Conservation (phyloP, 2,888 invertebrate genomes). For the Callinectes sapidus region DNA sequence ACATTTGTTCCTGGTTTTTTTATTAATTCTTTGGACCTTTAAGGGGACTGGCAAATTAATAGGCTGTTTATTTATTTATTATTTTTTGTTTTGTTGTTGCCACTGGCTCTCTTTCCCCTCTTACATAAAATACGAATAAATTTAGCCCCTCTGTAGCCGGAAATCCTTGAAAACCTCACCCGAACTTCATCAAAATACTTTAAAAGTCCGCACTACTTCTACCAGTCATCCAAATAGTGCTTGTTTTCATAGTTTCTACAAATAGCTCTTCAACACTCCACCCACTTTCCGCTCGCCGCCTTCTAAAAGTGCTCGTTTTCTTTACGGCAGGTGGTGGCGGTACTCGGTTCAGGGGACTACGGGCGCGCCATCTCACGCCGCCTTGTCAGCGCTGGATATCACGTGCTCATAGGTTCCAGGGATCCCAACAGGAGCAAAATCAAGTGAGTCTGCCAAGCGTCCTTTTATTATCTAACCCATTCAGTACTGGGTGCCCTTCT, state of each 20-base stretch:
- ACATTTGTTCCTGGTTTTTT: no score
- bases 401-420: slow-evolving; percentile 71
- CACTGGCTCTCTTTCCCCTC: no score
- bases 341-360: slow-evolving; percentile 72
- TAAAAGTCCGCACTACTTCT: neutral
- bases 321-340: slow-evolving; percentile 58
- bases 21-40: no score
- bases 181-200: neutral
- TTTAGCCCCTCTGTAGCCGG: no score
- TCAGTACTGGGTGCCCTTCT: no score
- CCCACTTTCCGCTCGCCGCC: neutral
- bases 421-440: slow-evolving; percentile 69
- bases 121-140: no score
- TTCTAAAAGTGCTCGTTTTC: neutral
- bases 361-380: slow-evolving; percentile 70
- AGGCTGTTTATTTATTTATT: no score
- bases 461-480: neutral
- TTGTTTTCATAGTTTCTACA: no score
- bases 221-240: neutral
- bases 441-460: slow-evolving; percentile 57
- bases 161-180: no score
- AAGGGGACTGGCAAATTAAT: no score
- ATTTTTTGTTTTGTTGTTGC: no score
- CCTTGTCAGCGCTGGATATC: slow-evolving; percentile 66
- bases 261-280: neutral